A percentile compares a stretch with the other conserved stretches of the same genome.
Evolutionary conservation across 2,797 vertebrate genomes (phyloP).

Genomic region (Clarias platycephalus): DNA sequence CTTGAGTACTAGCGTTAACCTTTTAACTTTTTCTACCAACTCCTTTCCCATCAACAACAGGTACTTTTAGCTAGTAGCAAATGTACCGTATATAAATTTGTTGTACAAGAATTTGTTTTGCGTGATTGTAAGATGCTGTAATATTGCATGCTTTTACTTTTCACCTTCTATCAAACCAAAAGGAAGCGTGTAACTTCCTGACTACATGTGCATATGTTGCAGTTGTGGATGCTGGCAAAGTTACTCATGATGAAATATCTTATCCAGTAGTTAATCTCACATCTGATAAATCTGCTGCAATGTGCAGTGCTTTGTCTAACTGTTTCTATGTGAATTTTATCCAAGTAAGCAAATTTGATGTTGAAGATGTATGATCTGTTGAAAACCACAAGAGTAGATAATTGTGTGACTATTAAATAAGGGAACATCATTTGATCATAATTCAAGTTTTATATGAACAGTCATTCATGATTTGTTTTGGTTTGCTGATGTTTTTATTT

Average conservation of each 20-base stretch:
- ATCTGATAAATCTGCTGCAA: neutral
- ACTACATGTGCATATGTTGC: neutral
- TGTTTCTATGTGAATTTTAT: neutral
- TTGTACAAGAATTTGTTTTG: conserved; percentile 1
- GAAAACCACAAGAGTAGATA: neutral
- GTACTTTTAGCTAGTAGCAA: too few relatives aligned
- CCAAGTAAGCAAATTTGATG: too few relatives aligned
- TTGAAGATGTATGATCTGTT: neutral
- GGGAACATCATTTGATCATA: neutral
- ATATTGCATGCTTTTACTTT: neutral
- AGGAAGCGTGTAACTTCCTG: conserved; percentile 45
- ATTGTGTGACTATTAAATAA: too few relatives aligned
- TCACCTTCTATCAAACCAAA: conserved; percentile 4
- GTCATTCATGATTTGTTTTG: neutral
- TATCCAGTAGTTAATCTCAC: neutral
- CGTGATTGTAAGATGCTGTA: neutral
- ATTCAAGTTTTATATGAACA: neutral
- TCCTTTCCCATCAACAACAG: too few relatives aligned
- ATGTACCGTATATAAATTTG: too few relatives aligned
- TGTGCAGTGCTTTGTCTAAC: neutral
- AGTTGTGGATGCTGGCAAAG: neutral
- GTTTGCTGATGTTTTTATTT: neutral
- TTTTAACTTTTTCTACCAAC: too few relatives aligned
- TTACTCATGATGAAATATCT: neutral
- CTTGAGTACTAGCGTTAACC: too few relatives aligned